A percentile compares a stretch with the other conserved stretches of the same genome.
Evolutionary conservation across 2,113 vertebrate genomes (phyloP).

Genomic region (Podocnemis expansa): DNA sequence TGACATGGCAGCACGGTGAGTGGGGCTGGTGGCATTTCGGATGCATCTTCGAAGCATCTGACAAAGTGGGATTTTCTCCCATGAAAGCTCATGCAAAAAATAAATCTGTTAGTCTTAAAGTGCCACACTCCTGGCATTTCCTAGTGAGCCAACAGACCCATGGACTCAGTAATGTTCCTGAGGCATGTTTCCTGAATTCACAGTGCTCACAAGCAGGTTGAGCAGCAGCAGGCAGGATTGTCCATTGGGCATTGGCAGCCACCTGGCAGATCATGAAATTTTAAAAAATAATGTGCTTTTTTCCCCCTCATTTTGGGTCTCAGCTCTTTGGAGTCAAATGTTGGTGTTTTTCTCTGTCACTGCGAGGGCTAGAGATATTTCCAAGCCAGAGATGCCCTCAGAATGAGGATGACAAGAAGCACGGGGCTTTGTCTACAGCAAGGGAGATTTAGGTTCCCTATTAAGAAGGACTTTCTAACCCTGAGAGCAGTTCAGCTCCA

Average conservation of each 20-base stretch:
- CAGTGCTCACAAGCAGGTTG: neutral
- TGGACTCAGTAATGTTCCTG: neutral
- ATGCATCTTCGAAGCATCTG: too few species aligned
- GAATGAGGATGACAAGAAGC: too few species aligned
- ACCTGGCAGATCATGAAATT: neutral
- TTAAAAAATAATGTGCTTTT: neutral
- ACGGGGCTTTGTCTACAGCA: too few species aligned
- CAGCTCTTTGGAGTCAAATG: neutral
- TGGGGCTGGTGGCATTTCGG: neutral
- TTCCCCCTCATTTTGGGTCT: neutral
- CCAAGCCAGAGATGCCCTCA: too few species aligned
- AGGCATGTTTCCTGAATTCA: fast-evolving
- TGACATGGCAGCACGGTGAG: neutral
- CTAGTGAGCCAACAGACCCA: neutral
- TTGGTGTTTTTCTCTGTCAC: neutral
- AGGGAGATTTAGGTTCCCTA: too few species aligned
- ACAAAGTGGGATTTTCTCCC: too few species aligned
- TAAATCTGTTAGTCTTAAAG: too few species aligned
- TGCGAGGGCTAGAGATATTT: neutral
- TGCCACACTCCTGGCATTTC: too few species aligned
- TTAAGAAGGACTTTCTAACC: too few species aligned
- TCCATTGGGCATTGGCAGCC: neutral
- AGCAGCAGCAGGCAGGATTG: neutral
- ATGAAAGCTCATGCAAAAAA: too few species aligned
- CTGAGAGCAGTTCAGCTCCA: too few species aligned